A percentile compares a stretch with the other conserved stretches of the same genome.
phyloP scores from a whole-genome alignment of 1,140 invertebrate species.

The Philotrypesis tridentata region DNA sequence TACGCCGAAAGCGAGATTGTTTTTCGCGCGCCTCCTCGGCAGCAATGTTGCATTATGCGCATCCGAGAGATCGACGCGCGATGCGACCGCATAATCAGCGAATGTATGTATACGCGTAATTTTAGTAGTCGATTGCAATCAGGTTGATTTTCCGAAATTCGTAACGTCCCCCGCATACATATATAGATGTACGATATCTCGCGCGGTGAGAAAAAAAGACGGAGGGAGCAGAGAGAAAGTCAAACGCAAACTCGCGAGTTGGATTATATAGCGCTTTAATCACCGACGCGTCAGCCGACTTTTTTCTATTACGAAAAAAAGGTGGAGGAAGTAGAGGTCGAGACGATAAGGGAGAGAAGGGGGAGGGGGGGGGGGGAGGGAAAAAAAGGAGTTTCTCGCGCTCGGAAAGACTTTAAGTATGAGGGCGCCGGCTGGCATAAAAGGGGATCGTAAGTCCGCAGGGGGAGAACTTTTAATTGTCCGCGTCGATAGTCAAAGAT shows the following conservation, averaged over 20 bases:
- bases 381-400: neutral
- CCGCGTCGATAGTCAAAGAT: conserved; percentile 38
- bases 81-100: too few species aligned
- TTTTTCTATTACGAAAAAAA: conserved; percentile 11
- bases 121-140: neutral
- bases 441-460: conserved; percentile 47
- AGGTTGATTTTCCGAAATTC: neutral
- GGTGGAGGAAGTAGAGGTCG: neutral
- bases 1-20: too few species aligned
- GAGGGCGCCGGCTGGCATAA: neutral
- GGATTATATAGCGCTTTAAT: conserved; percentile 13
- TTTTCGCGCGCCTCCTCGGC: too few species aligned
- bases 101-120: too few species aligned
- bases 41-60: too few species aligned
- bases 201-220: neutral
- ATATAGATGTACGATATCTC: neutral
- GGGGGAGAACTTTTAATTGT: conserved; percentile 51
- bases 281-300: conserved; percentile 16
- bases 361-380: neutral
- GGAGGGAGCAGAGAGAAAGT: neutral
- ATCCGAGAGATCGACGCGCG: too few species aligned
- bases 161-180: neutral
- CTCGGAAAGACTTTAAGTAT: conserved; percentile 14
- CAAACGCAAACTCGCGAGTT: neutral
- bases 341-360: too few species aligned